Evolutionary conservation across 2,888 invertebrate genomes (phyloP).

Genomic region (Mesorhabditis belari): DNA sequence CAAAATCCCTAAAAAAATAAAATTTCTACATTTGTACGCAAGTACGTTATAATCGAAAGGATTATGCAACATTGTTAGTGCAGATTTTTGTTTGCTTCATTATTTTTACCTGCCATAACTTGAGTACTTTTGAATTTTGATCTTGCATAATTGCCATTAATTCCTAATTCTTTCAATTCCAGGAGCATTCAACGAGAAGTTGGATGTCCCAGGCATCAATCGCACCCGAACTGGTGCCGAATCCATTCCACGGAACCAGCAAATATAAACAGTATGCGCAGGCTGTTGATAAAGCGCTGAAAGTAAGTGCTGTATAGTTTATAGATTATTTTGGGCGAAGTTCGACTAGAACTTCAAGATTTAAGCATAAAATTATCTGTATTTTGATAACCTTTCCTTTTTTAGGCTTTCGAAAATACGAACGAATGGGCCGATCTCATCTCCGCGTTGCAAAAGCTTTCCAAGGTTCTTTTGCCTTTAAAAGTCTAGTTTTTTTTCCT

Average conservation of each 20-base stretch:
- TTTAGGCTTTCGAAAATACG: slow-evolving; percentile 77
- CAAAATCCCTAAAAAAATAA: too few species aligned
- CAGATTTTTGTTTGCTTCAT: too few species aligned
- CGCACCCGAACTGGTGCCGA: neutral
- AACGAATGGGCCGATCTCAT: slow-evolving; percentile 91
- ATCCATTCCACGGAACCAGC: slow-evolving; percentile 9
- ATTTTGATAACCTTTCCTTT: too few species aligned
- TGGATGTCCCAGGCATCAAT: neutral
- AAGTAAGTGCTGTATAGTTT: too few species aligned
- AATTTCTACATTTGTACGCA: too few species aligned
- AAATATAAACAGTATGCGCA: slow-evolving; percentile 61
- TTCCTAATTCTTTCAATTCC: neutral
- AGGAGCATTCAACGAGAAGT: neutral
- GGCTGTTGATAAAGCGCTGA: slow-evolving; percentile 77
- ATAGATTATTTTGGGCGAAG: neutral
- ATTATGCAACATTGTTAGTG: too few species aligned
- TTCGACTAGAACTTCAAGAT: neutral
- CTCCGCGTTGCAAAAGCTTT: slow-evolving; percentile 77
- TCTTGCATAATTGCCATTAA: too few species aligned
- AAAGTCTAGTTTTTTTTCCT: slow-evolving; percentile 12
- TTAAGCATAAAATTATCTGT: too few species aligned
- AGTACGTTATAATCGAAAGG: too few species aligned
- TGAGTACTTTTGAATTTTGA: too few species aligned
- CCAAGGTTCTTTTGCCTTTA: slow-evolving; percentile 67
- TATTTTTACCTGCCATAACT: too few species aligned